Conservation (phyloP, 1,140 invertebrate genomes). For the Meloidogyne floridensis region DNA sequence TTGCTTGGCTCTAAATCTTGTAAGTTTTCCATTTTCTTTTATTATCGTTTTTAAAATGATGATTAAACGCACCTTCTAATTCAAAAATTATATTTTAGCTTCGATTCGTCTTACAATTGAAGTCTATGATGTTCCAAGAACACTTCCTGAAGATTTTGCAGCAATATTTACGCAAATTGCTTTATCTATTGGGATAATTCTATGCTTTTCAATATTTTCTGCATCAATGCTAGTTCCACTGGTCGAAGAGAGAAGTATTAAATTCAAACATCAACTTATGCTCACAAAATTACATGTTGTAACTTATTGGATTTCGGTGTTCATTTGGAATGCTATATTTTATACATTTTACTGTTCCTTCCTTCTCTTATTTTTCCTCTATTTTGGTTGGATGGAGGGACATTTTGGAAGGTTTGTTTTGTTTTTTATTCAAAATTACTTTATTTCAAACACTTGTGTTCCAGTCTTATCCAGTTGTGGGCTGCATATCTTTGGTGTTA, state of each 20-base stretch:
- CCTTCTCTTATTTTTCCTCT: constrained; percentile 35
- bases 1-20: constrained; percentile 36
- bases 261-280: constrained; percentile 52
- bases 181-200: constrained; percentile 32
- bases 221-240: constrained; percentile 48
- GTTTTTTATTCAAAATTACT: constrained; percentile 32
- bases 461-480: constrained; percentile 44
- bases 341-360: constrained; percentile 45
- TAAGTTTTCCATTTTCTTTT: neutral
- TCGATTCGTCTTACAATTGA: constrained; percentile 36
- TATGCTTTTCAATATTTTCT: constrained; percentile 39
- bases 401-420: constrained; percentile 26
- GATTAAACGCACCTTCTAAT: neutral
- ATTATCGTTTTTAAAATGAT: constrained; percentile 15
- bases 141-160: neutral
- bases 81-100: constrained; percentile 22
- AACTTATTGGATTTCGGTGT: constrained; percentile 49
- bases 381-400: constrained; percentile 44
- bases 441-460: constrained; percentile 40
- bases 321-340: constrained; percentile 44
- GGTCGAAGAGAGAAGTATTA: constrained; percentile 39
- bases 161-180: neutral
- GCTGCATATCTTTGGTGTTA: constrained; percentile 49
- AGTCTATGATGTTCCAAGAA: constrained; percentile 32
- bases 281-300: constrained; percentile 43